A percentile compares a stretch with the other conserved stretches of the same genome.
These are phyloP conservation scores for Magallana gigas DNA, from an alignment of 1,140 invertebrate species.

Conservation along the genomic window DNA sequence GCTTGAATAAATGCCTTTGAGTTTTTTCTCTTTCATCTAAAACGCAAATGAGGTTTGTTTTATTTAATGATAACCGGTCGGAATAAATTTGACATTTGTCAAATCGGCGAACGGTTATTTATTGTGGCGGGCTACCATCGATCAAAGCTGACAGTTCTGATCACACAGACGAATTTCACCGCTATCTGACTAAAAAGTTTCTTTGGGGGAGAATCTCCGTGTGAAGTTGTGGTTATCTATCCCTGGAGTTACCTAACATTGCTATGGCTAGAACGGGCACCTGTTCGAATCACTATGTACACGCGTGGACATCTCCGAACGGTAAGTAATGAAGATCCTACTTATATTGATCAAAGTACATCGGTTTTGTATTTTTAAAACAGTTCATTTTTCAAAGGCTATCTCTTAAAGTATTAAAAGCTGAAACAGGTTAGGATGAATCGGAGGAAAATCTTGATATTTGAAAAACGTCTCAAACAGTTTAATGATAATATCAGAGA, in stretches of 20 bases:
- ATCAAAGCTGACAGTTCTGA: neutral
- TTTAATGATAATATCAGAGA: too few relatives aligned
- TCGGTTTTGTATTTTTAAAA: too few relatives aligned
- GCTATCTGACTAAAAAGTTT: neutral
- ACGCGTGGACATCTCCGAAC: neutral
- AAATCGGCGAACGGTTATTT: conserved; percentile 7
- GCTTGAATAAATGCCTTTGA: neutral
- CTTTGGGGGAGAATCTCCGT: neutral
- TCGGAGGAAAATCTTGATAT: too few relatives aligned
- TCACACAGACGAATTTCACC: neutral
- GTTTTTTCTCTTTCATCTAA: neutral
- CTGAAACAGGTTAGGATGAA: too few relatives aligned
- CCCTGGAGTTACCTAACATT: neutral
- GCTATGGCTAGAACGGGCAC: neutral
- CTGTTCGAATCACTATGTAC: conserved; percentile 22
- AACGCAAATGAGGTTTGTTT: conserved; percentile 9
- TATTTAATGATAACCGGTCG: conserved; percentile 3
- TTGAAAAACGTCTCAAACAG: too few relatives aligned
- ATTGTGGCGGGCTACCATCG: neutral
- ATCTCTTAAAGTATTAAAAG: too few relatives aligned
- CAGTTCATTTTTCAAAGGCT: too few relatives aligned
- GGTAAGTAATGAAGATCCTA: too few relatives aligned
- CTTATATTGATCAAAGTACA: too few relatives aligned
- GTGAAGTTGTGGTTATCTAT: conserved; percentile 15
- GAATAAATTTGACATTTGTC: conserved; percentile 38